Conservation (phyloP, 2,888 invertebrate genomes). For the Tridacna gigas region DNA sequence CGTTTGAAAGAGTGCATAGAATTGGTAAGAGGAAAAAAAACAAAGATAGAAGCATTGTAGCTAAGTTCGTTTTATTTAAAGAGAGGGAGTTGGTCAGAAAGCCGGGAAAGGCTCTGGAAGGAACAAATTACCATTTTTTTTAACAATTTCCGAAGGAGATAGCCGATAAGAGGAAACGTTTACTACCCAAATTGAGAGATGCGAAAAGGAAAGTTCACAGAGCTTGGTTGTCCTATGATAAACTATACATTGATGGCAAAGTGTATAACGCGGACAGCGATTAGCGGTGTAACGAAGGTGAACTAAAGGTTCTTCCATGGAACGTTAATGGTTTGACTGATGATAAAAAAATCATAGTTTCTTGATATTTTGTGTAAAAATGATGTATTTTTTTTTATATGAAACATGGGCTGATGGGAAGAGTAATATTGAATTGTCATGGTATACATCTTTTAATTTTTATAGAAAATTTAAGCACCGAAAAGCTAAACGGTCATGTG, state of each 20-base stretch:
- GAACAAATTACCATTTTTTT: too few relatives aligned
- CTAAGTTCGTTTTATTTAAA: slow-evolving; percentile 29
- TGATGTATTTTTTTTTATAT: slow-evolving; percentile 25
- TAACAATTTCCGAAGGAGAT: too few relatives aligned
- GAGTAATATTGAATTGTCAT: slow-evolving; percentile 10
- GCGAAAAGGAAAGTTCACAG: slow-evolving; percentile 2
- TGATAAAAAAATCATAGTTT: slow-evolving; percentile 1
- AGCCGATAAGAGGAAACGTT: not conserved
- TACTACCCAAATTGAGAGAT: slow-evolving; percentile 12
- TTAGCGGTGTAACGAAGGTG: not conserved
- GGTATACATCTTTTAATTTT: slow-evolving; percentile 21
- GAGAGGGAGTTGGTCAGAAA: slow-evolving; percentile 22
- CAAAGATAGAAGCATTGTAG: slow-evolving; percentile 9
- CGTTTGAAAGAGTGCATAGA: slow-evolving; percentile 28
- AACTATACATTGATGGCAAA: too few relatives aligned
- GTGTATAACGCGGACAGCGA: slow-evolving; percentile 5
- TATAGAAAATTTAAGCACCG: too few relatives aligned
- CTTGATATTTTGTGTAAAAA: not conserved
- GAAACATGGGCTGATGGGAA: slow-evolving; percentile 11
- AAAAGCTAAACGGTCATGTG: not conserved
- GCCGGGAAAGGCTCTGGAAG: too few relatives aligned
- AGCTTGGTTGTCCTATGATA: too few relatives aligned
- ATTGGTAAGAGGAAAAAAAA: slow-evolving; percentile 2
- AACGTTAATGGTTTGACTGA: slow-evolving; percentile 1
- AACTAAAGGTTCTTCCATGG: too few relatives aligned